Base-by-base conservation (phyloP, 2,888 invertebrate species). In the Eretmocerus hayati region DNA sequence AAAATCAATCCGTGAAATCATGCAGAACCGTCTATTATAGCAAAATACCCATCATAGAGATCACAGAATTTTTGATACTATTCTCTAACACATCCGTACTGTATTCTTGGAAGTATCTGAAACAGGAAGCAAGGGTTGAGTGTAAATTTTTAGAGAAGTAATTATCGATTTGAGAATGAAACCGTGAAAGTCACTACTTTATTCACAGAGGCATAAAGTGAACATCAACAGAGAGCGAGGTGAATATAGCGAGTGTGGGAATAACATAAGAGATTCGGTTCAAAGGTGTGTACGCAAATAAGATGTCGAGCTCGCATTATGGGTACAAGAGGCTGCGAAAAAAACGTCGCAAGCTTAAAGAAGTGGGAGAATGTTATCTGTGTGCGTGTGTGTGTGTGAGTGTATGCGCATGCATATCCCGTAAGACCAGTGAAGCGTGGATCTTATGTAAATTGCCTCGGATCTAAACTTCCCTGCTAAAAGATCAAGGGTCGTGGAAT, bases 371-470 rank as follows among this genome's bases (percentile, higher is more conserved):
- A 36, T 23, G 32, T 32, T 42, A 30, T 4, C 5, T 23, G n/a
- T 5, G 39, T n/a, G 23, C 8, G 26, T 26, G 11, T 9, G 26
- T 16, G 8, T 11, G 31, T 31, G n/a, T 31, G n/a, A 4, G 11
- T n/a, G n/a, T 23, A 21, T 31, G 20, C 19, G 9, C 20, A 11
- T 32, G n/a, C 23, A 6, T 4, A 9, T 18, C 31, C 19, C 30
- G 16, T 31, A 38, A 43, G 22, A 5, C 20, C 16, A 48, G 40
- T 31, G 20, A n/a, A 19, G 21, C 39, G 23, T 21, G 38, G 21
- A 53, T 53, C 53, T 45, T 50, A 53, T 53, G 53, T 30, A 50
- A 53, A 53, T 53, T 38, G 16, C n/a, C 33, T n/a, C 16, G 23
- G 23, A 32, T 11, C 26, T 11, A n/a, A 26, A 11, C 26, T 26